These are phyloP conservation scores for Jordanella pulchra DNA, from an alignment of 2,797 vertebrate species.

Conservation along the genomic window DNA sequence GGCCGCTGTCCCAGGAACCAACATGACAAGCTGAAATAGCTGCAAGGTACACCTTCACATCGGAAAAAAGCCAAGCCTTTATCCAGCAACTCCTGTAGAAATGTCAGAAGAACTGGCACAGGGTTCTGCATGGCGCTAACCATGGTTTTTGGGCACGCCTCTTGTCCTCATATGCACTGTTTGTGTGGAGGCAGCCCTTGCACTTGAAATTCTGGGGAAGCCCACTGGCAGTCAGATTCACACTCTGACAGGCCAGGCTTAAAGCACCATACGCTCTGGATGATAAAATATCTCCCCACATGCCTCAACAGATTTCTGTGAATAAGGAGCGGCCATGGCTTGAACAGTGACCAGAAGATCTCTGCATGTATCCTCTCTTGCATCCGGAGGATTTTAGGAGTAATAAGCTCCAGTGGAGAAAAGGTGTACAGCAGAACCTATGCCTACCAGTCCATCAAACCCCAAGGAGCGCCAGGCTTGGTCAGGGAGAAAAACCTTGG, in stretches of 20 bases:
- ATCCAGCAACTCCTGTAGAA: neutral
- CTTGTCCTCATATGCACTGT: neutral
- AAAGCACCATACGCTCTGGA: neutral
- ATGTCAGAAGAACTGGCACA: neutral
- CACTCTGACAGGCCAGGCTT: neutral
- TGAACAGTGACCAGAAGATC: neutral
- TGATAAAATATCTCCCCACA: no score
- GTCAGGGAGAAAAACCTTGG: neutral
- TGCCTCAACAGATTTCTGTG: no score
- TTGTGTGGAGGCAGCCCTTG: neutral
- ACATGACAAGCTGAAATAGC: neutral
- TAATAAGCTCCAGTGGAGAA: neutral
- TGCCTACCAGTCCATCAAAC: neutral
- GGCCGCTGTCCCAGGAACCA: no score
- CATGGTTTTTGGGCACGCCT: neutral
- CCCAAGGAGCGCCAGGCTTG: no score
- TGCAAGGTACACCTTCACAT: neutral
- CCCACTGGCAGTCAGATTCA: neutral
- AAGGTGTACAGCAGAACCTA: neutral
- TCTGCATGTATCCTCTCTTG: neutral
- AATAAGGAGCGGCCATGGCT: no score
- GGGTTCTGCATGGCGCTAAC: no score
- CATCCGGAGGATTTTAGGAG: neutral
- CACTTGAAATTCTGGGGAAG: neutral
- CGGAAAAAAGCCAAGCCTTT: no score